Base-by-base conservation (phyloP, 2,113 vertebrate genomes). In the Channa maculata region DNA sequence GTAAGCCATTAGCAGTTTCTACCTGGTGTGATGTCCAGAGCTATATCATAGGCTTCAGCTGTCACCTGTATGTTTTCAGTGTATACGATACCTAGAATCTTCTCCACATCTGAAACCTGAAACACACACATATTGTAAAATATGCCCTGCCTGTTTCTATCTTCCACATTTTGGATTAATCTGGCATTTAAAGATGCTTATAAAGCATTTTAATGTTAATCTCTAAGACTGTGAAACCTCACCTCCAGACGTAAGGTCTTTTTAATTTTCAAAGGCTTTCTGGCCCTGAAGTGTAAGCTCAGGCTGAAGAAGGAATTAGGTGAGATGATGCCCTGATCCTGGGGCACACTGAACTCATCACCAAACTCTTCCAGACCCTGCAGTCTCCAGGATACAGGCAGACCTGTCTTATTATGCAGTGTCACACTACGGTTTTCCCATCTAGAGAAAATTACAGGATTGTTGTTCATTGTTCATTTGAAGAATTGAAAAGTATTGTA, bases 21-120 rank as follows among this genome's bases (percentile, higher is more conserved):
- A 97, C 97, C 96, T 95, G 96, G 94, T 71, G 63, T 90, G 65
- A 98, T 95, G 72, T 88, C 94, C 89, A 99, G 65, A 37, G 93
- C 77, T 3, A 97, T 78, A 24, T 98, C 96, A 2, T 96, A 97
- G 2, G 95, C 94, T 54, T 99, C 97, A 0, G 95, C 96, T 14
- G 90, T 46, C 59, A 99, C 14, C 5, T 89, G 58, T 44, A 99
- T 94, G 72, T 93, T 96, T 89, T 98, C 96, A 3, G 92, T 88
- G n/a, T 98, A 94, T 60, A 95, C 92, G 3, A 96, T 50, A 4
- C 97, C 97, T 39, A 97, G 61, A 34, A 96, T 71, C 13, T 96
- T 95, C 8, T 96, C 95, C 48, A 85, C 84, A 65, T 99, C 98
- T 0, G 94, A 95, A 39, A 98, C 94, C 98, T 99, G 86, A 63